Evolutionary conservation across 1,140 invertebrate species (phyloP).

Genomic region (Magallana gigas): DNA sequence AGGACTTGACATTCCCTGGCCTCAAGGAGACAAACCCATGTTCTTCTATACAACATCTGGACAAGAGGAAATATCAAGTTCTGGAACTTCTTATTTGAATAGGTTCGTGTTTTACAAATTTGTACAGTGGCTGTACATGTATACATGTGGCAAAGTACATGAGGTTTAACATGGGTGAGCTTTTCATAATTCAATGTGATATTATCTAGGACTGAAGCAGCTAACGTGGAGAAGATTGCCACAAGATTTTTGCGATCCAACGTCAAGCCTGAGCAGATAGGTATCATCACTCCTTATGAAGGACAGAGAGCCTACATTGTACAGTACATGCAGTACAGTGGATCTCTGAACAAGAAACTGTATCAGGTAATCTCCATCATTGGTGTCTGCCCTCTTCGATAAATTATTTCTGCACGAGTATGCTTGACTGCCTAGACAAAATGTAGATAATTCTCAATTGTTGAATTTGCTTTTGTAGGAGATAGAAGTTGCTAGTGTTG

Average conservation of each 20-base stretch:
- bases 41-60: slow-evolving; percentile 99
- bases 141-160: too few species aligned
- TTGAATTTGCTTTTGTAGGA: slow-evolving; percentile 81
- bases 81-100: slow-evolving; percentile 99
- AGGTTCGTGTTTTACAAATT: slow-evolving; percentile 68
- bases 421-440: neutral
- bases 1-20: slow-evolving; percentile 99
- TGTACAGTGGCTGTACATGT: neutral
- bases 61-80: slow-evolving; percentile 98
- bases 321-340: slow-evolving; percentile 99
- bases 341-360: slow-evolving; percentile 95
- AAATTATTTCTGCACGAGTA: neutral
- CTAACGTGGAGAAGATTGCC: slow-evolving; percentile 98
- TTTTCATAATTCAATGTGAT: too few species aligned
- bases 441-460: neutral
- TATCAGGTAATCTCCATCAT: slow-evolving; percentile 85
- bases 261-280: slow-evolving; percentile 98
- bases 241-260: slow-evolving; percentile 88
- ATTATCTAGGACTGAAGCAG: slow-evolving; percentile 91
- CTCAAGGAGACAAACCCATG: slow-evolving; percentile 97
- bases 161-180: too few species aligned
- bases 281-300: slow-evolving; percentile 99
- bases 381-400: neutral
- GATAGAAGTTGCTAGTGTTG: slow-evolving; percentile 99
- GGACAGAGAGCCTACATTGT: slow-evolving; percentile 98